Base-by-base conservation (phyloP, 2,888 invertebrate genomes). In the Aleiodes alternator region DNA sequence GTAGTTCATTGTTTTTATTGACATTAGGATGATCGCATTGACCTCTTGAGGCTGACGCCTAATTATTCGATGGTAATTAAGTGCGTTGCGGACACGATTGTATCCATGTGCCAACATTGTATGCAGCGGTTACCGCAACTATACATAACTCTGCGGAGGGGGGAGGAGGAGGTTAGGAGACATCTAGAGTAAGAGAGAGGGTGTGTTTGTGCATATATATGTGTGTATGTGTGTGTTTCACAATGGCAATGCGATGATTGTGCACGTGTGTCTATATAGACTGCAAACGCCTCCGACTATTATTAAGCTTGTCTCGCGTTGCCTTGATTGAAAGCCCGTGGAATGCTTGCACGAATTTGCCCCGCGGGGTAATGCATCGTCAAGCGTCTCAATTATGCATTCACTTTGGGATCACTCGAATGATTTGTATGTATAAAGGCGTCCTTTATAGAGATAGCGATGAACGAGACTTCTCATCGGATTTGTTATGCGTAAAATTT, bases 1-100 rank as follows among this genome's bases (percentile, higher is more conserved):
- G 59, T 43, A 23, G 51, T 51, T n/a, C 51, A 68, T 68, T 68
- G 68, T 68, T 51, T 23, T 51, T 68, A 50, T 14, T 68, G 51
- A 68, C 34, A 31, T 68, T 31, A 23, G 51, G 51, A 14, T 68
- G 51, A 68, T 51, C 29, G n/a, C 7, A 8, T 31, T 51, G 31
- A 68, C 51, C 68, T 51, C 16, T 23, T 11, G 23, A 64, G 48
- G 48, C 69, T 38, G 59, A 78, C 69, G 59, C 69, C 72, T 69
- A 77, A 80, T 76, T 76, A 79, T 79, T 73, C 72, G 74, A 76
- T 77, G 78, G 73, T 80, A 79, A 79, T 79, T 78, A 78, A 76
- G 69, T 43, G 53, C 69, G 50, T 73, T 73, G 50, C 31, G 51
- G 68, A 68, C 51, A 68, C 50, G 66, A 12, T 51, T 51, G 51